Conservation (phyloP, 2,888 invertebrate genomes). For the Zootermopsis nevadensis region DNA sequence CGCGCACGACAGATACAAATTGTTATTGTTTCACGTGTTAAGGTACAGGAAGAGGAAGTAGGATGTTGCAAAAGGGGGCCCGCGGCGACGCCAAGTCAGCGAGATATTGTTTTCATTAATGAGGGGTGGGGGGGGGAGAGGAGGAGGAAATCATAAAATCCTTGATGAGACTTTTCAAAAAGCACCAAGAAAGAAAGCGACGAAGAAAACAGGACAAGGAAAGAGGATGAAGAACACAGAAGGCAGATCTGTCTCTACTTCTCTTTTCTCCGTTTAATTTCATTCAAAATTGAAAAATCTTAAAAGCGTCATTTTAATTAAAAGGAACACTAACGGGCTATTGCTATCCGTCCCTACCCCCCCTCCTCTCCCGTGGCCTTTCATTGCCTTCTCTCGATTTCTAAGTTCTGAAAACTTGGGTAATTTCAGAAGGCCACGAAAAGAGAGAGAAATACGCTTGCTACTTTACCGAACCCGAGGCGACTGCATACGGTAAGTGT, state of each 20-base stretch:
- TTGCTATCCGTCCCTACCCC: slow-evolving; percentile 11
- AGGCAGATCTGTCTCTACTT: slow-evolving; percentile 27
- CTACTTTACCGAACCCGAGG: slow-evolving; percentile 12
- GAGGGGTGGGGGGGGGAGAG: too few species aligned
- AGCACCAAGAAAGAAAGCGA: slow-evolving; percentile 41
- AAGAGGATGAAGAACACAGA: slow-evolving; percentile 22
- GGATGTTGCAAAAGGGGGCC: slow-evolving; percentile 8
- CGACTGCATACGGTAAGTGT: background rate
- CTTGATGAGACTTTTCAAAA: slow-evolving; percentile 50
- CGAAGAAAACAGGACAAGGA: slow-evolving; percentile 36
- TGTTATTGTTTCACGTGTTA: slow-evolving; percentile 48
- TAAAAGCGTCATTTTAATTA: slow-evolving; percentile 55
- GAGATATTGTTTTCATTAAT: slow-evolving; percentile 52
- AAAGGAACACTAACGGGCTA: slow-evolving; percentile 51
- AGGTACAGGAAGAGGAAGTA: slow-evolving; percentile 37
- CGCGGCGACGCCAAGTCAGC: slow-evolving; percentile 40
- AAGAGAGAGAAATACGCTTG: slow-evolving; percentile 20
- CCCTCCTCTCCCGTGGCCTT: background rate
- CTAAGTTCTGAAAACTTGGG: slow-evolving; percentile 45
- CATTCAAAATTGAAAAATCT: slow-evolving; percentile 55
- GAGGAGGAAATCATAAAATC: slow-evolving; percentile 41
- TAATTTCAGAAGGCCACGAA: slow-evolving; percentile 39
- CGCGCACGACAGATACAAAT: slow-evolving; percentile 25
- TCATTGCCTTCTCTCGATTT: background rate
- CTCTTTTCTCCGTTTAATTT: slow-evolving; percentile 52